Percentiles rank a stretch among this genome's conserved stretches.
Conservation (phyloP, 2,888 invertebrate genomes). For the Stenichneumon culpator region DNA sequence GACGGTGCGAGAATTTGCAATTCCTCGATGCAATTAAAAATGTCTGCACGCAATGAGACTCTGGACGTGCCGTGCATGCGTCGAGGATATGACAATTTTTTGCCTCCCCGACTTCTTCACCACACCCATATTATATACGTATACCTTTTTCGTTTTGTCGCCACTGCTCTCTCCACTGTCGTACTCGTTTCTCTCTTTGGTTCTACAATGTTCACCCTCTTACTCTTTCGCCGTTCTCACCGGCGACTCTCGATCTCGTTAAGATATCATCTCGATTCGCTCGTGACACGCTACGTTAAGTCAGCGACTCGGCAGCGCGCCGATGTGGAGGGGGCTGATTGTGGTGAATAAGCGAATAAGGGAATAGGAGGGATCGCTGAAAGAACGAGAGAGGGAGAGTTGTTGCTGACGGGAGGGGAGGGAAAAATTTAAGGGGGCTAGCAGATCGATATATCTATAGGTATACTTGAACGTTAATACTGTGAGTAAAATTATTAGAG, state of each 20-base stretch:
- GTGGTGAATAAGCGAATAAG: constrained; percentile 58
- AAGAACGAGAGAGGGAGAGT: constrained; percentile 7
- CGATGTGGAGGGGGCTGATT: constrained; percentile 23
- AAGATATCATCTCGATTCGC: constrained; percentile 70
- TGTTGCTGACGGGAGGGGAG: neutral
- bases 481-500: constrained; percentile 53
- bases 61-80: constrained; percentile 67
- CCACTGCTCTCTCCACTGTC: neutral
- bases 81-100: constrained; percentile 71
- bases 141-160: neutral
- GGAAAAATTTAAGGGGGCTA: constrained; percentile 46
- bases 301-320: constrained; percentile 18
- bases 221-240: constrained; percentile 34
- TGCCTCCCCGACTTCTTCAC: constrained; percentile 9
- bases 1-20: constrained; percentile 65
- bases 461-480: neutral
- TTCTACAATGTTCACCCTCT: constrained; percentile 11
- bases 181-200: constrained; percentile 9
- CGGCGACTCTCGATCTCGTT: constrained; percentile 66
- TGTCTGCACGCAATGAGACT: constrained; percentile 77
- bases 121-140: neutral
- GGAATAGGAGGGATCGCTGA: constrained; percentile 50
- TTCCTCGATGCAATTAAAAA: constrained; percentile 72
- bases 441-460: constrained; percentile 54
- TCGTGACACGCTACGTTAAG: constrained; percentile 67